Evolutionary conservation across 2,888 invertebrate species (phyloP).

Genomic region (Saturnia japonica): DNA sequence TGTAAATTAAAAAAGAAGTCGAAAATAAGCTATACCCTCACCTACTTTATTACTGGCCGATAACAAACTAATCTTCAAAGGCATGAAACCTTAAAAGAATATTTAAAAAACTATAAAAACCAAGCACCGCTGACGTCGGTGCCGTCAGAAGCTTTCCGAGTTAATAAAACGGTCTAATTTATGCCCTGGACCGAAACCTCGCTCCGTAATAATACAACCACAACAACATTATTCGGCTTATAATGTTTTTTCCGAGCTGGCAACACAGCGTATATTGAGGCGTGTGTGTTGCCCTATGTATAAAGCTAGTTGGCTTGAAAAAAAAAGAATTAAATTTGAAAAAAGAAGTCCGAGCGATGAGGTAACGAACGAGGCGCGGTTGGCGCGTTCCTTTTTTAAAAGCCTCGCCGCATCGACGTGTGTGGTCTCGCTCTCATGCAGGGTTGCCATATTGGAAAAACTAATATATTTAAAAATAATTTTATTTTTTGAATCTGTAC

Average conservation of each 20-base stretch:
- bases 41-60: constrained; percentile 70
- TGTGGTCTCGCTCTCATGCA: constrained; percentile 58
- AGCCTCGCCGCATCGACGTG: constrained; percentile 69
- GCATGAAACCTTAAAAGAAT: constrained; percentile 48
- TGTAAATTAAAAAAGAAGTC: constrained; percentile 12
- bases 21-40: constrained; percentile 36
- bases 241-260: constrained; percentile 31
- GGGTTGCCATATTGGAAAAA: constrained; percentile 19
- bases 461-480: too few relatives aligned
- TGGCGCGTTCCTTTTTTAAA: constrained; percentile 79
- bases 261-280: constrained; percentile 22
- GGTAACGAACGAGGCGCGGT: constrained; percentile 80
- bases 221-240: constrained; percentile 66
- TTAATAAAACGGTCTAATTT: constrained; percentile 72
- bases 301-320: constrained; percentile 69
- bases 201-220: constrained; percentile 54
- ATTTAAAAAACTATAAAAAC: constrained; percentile 76
- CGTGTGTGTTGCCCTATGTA: constrained; percentile 62
- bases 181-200: constrained; percentile 43
- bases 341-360: constrained; percentile 73
- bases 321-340: constrained; percentile 52
- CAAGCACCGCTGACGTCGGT: constrained; percentile 48
- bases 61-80: constrained; percentile 75
- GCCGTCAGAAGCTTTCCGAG: constrained; percentile 59
- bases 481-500: too few relatives aligned